phyloP scores from a whole-genome alignment of 2,113 vertebrate genomes.

The Numida meleagris region DNA sequence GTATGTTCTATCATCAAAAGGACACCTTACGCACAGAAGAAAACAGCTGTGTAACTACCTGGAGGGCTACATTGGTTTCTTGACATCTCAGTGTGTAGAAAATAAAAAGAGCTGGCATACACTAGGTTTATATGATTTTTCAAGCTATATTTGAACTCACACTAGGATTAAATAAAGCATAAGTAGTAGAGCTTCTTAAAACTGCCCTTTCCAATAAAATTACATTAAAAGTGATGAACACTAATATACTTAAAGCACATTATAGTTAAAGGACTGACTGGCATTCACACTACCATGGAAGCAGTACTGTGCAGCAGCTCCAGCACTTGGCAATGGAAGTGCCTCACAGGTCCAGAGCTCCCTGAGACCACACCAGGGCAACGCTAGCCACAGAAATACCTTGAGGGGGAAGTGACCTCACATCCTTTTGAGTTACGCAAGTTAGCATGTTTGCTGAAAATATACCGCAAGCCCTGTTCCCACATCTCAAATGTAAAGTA shows the following conservation, averaged over 20 bases:
- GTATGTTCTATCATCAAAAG: neutral
- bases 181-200: neutral
- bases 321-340: neutral
- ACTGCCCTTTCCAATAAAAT: neutral
- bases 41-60: neutral
- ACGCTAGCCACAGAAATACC: neutral
- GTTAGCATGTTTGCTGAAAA: neutral
- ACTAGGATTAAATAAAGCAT: neutral
- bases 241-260: neutral
- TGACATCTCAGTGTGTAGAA: neutral
- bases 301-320: neutral
- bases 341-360: neutral
- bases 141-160: neutral
- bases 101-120: neutral
- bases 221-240: neutral
- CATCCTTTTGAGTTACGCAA: neutral
- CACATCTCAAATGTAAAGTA: neutral
- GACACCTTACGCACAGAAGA: neutral
- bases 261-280: neutral
- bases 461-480: neutral
- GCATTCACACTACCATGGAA: neutral
- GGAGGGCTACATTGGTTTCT: neutral
- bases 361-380: neutral
- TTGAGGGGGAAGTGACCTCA: rapidly evolving
- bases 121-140: neutral